Percentiles rank a stretch among this genome's conserved stretches.
phyloP scores from a whole-genome alignment of 2,113 vertebrate species.

The Poecile atricapillus region DNA sequence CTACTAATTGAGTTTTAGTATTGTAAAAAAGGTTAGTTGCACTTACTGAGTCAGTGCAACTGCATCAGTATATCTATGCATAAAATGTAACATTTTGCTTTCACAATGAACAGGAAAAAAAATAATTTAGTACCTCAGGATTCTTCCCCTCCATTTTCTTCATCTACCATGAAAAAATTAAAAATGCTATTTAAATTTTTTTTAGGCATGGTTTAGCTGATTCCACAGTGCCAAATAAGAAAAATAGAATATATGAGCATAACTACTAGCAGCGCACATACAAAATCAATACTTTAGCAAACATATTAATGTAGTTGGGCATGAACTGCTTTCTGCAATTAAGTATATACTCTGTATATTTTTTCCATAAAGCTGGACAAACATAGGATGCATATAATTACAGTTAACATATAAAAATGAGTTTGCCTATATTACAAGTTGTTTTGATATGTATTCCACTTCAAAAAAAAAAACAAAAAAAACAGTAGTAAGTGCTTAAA shows the following conservation, averaged over 20 bases:
- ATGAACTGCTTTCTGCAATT: background rate
- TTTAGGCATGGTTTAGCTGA: background rate
- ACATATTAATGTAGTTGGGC: background rate
- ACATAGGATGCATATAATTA: background rate
- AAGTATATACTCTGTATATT: background rate
- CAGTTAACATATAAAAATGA: background rate
- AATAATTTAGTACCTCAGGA: background rate
- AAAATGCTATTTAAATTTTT: background rate
- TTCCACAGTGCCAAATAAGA: background rate
- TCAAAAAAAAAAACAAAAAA: background rate
- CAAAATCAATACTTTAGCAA: background rate
- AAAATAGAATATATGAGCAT: background rate
- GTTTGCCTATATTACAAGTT: background rate
- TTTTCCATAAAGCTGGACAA: background rate
- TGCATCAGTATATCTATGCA: background rate
- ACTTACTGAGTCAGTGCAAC: background rate
- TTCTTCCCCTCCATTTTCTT: background rate
- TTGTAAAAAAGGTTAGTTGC: background rate
- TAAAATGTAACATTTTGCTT: background rate
- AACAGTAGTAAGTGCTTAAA: background rate
- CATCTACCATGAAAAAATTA: background rate
- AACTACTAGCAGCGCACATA: background rate
- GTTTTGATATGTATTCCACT: background rate
- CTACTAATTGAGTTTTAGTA: background rate
- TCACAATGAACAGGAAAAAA: background rate